Conservation (phyloP, 2,113 vertebrate genomes). For the Microcebus ravelobensis region DNA sequence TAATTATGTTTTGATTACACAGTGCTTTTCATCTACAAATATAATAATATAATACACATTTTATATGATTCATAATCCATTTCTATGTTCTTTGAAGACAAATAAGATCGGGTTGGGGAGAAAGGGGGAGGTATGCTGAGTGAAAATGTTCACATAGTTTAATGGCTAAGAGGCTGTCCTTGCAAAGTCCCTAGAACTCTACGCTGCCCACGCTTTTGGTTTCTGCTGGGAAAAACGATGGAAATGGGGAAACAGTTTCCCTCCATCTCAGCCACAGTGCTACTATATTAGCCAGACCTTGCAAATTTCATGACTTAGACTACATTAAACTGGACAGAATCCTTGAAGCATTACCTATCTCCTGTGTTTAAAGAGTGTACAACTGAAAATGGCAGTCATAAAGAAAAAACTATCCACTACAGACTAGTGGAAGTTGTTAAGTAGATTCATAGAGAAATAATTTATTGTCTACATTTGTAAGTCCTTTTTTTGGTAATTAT, state of each 20-base stretch:
- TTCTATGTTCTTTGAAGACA: conserved; percentile 37
- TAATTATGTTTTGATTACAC: conserved; percentile 20
- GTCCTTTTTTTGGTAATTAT: not conserved
- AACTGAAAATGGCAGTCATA: not conserved
- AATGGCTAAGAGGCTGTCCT: not conserved
- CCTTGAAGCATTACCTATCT: not conserved
- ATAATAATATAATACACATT: not conserved
- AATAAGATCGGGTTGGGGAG: not conserved
- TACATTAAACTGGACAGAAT: not conserved
- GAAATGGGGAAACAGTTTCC: not conserved
- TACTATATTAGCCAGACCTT: not conserved
- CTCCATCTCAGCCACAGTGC: not conserved
- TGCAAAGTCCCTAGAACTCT: not conserved
- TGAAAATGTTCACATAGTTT: not conserved
- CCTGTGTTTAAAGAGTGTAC: not conserved
- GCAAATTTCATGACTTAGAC: not conserved
- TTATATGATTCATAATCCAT: not conserved
- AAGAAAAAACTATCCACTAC: not conserved
- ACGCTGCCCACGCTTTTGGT: not conserved
- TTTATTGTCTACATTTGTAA: not conserved
- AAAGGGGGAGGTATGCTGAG: not conserved
- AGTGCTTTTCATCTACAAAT: not conserved
- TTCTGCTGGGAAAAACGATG: not conserved
- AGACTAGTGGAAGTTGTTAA: not conserved
- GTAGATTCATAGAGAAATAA: not conserved